Conservation (phyloP, 2,797 vertebrate genomes). For the Myiotriccus ornatus region DNA sequence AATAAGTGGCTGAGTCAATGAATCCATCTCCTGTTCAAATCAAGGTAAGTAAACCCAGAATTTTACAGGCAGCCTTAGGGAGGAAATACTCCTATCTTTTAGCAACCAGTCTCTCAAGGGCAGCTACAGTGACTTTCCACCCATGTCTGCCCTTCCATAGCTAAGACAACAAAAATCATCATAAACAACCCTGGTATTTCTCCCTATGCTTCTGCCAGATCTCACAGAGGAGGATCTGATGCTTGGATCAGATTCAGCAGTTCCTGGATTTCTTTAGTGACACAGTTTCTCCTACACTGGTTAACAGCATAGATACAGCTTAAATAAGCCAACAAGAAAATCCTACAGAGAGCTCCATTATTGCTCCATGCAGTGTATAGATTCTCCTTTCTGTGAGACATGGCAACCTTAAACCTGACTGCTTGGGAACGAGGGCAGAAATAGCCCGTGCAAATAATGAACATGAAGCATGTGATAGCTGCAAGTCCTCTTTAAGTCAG, state of each 20-base stretch:
- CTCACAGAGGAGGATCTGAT: background rate
- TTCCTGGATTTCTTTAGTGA: background rate
- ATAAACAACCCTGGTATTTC: background rate
- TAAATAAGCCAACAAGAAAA: background rate
- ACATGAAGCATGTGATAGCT: background rate
- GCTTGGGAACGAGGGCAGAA: background rate
- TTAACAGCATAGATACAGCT: background rate
- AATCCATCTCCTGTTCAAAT: conserved; percentile 3
- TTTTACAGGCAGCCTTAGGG: background rate
- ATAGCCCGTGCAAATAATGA: background rate
- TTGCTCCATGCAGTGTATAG: background rate
- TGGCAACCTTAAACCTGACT: background rate
- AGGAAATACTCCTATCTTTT: background rate
- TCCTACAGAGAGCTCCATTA: background rate
- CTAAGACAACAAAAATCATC: background rate
- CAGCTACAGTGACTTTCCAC: background rate
- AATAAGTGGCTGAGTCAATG: background rate
- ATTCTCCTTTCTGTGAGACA: background rate
- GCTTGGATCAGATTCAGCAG: background rate
- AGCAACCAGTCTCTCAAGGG: background rate
- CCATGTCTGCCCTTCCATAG: background rate
- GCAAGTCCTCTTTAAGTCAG: background rate
- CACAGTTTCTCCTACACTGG: background rate
- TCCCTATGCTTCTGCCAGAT: background rate
- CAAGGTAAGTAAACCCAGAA: background rate